Evolutionary conservation across 64 coral and sea anemone genomes (phyloP).

Genomic region (Trachythela sp.): DNA sequence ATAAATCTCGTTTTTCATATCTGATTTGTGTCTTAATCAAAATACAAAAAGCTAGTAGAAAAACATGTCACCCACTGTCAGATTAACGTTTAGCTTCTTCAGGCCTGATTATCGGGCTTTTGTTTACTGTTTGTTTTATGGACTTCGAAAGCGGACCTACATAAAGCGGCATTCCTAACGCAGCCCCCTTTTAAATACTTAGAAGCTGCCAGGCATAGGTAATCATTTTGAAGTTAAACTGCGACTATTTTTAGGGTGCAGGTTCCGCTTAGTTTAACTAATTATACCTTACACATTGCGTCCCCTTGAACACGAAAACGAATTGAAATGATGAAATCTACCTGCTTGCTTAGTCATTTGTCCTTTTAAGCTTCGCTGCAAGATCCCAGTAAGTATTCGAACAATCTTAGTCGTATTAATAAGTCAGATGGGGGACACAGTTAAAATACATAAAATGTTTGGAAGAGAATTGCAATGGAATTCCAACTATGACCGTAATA

Average conservation of each 20-base stretch:
- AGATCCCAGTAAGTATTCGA: slow-evolving; percentile 9
- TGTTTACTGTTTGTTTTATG: slow-evolving; percentile 3
- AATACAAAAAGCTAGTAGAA: not conserved
- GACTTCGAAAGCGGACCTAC: not conserved
- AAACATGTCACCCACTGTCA: not conserved
- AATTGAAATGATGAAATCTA: not conserved
- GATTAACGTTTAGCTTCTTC: slow-evolving; percentile 19
- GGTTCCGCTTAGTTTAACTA: slow-evolving; percentile 20
- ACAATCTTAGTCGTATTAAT: not conserved
- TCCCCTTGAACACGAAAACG: slow-evolving; percentile 1
- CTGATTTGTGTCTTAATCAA: not conserved
- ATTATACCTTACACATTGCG: slow-evolving; percentile 1
- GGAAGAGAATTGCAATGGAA: slow-evolving; percentile 4
- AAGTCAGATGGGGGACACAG: slow-evolving; percentile 16
- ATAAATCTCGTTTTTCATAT: not conserved
- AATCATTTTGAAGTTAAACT: not conserved
- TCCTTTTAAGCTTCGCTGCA: not conserved
- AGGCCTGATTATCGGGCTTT: slow-evolving; percentile 1
- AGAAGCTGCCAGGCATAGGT: not conserved
- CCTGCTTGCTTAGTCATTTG: not conserved
- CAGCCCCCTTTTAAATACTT: not conserved
- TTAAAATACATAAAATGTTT: slow-evolving; percentile 29
- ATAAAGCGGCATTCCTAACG: not conserved
- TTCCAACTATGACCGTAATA: slow-evolving; percentile 24
- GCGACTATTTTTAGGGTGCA: slow-evolving; percentile 4